A percentile compares a stretch with the other conserved stretches of the same genome.
Conservation (phyloP, 2,888 invertebrate genomes). For the Pyrrhia umbra region DNA sequence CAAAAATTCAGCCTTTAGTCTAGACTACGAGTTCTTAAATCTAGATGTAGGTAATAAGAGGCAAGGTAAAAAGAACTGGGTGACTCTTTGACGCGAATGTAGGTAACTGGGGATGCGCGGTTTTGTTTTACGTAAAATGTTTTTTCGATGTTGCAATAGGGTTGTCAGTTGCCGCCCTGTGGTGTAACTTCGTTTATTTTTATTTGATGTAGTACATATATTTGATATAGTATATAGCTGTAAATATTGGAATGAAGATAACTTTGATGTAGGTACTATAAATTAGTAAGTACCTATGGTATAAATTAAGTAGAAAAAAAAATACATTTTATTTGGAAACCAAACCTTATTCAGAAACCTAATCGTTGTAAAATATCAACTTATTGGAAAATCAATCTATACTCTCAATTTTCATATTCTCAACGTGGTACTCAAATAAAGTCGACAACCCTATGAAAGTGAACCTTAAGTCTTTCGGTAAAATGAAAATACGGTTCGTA, state of each 20-base stretch:
- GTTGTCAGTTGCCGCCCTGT: background rate
- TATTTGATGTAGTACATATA: background rate
- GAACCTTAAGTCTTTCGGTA: background rate
- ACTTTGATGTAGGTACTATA: no score
- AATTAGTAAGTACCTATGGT: no score
- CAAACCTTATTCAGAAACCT: no score
- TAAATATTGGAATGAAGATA: no score
- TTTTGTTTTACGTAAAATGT: conserved; percentile 21
- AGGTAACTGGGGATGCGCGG: conserved; percentile 70
- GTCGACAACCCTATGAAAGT: no score
- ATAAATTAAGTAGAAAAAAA: no score
- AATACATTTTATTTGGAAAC: no score
- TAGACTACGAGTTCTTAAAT: conserved; percentile 63
- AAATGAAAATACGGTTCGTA: conserved; percentile 20
- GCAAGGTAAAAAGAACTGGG: conserved; percentile 73
- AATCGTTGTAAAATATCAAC: no score
- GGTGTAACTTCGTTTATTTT: background rate
- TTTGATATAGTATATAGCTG: no score
- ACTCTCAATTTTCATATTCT: no score
- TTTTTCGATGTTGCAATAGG: conserved; percentile 10
- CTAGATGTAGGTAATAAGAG: conserved; percentile 73
- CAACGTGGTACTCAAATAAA: no score
- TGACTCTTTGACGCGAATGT: conserved; percentile 71
- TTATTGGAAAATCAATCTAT: no score
- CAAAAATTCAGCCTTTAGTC: conserved; percentile 76